Evolutionary conservation across 2,113 vertebrate species (phyloP).

Genomic region (Tachycineta bicolor): DNA sequence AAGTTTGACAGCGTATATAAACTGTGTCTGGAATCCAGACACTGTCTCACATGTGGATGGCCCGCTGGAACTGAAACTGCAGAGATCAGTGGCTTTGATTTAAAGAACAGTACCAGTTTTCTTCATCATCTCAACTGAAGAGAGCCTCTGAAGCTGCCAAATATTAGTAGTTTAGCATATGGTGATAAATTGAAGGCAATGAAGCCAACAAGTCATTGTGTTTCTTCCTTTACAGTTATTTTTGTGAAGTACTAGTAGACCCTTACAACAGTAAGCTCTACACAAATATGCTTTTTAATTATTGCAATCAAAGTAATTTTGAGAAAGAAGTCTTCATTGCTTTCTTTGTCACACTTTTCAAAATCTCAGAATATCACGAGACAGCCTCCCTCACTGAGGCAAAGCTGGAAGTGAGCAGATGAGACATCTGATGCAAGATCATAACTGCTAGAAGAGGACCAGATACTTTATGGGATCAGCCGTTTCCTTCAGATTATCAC

Average conservation of each 20-base stretch:
- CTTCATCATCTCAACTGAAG: not conserved
- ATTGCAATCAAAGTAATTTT: not conserved
- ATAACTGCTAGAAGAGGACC: not conserved
- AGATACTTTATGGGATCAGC: not conserved
- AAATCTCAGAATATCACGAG: not conserved
- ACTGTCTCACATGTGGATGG: not conserved
- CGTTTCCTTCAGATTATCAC: not conserved
- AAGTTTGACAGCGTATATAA: not conserved
- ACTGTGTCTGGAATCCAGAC: not conserved
- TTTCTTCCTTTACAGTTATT: not conserved
- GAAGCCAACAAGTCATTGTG: not conserved
- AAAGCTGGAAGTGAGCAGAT: not conserved
- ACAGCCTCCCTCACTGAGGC: rapidly evolving
- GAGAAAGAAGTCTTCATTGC: not conserved
- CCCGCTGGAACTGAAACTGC: not conserved
- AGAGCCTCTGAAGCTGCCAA: not conserved
- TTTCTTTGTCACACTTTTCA: not conserved
- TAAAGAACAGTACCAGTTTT: not conserved
- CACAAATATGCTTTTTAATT: not conserved
- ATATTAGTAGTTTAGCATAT: not conserved
- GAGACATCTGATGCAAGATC: not conserved
- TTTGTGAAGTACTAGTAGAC: not conserved
- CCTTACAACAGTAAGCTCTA: not conserved
- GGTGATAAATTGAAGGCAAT: not conserved
- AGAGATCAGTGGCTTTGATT: not conserved